Percentiles rank a stretch among this genome's conserved stretches.
phyloP scores from a whole-genome alignment of 30 jellyfish, hydroid and myxozoan species.

The Aurelia coerulea region DNA sequence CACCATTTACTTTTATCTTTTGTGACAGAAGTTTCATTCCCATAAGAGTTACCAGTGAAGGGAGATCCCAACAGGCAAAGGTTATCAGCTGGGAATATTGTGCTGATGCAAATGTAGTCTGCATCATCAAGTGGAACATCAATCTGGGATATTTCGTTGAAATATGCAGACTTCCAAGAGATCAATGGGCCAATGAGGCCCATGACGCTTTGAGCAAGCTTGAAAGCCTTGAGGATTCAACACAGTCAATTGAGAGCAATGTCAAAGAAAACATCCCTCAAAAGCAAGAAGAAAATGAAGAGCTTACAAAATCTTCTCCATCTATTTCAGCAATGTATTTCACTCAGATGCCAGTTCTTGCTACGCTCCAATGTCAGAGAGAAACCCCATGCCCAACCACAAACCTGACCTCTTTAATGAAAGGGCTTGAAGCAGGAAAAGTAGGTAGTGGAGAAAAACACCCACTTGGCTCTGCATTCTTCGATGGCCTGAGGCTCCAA shows the following conservation, averaged over 20 bases:
- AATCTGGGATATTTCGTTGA: conserved; percentile 16
- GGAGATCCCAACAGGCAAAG: neutral
- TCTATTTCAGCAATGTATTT: neutral
- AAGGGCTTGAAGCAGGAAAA: conserved; percentile 15
- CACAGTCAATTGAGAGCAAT: too few species aligned
- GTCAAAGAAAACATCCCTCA: too few species aligned
- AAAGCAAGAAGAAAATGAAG: conserved; percentile 20
- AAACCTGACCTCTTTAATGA: conserved; percentile 2
- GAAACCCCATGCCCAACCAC: conserved; percentile 18
- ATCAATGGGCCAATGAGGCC: conserved; percentile 37
- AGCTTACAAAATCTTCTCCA: conserved; percentile 1
- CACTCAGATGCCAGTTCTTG: conserved; percentile 5
- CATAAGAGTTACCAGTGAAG: neutral
- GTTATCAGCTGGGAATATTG: conserved; percentile 27
- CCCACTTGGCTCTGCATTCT: conserved; percentile 21
- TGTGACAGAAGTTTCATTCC: conserved; percentile 10
- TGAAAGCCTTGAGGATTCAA: neutral
- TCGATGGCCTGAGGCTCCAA: conserved; percentile 26
- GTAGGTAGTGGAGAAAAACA: conserved; percentile 52
- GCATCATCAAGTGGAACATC: neutral
- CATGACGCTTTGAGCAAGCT: conserved; percentile 12
- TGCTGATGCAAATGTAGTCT: conserved; percentile 7
- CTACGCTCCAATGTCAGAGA: conserved; percentile 7
- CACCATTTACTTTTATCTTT: neutral
- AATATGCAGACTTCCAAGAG: conserved; percentile 38